Base-by-base conservation (phyloP, 2,888 invertebrate species). In the Celastrina argiolus region DNA sequence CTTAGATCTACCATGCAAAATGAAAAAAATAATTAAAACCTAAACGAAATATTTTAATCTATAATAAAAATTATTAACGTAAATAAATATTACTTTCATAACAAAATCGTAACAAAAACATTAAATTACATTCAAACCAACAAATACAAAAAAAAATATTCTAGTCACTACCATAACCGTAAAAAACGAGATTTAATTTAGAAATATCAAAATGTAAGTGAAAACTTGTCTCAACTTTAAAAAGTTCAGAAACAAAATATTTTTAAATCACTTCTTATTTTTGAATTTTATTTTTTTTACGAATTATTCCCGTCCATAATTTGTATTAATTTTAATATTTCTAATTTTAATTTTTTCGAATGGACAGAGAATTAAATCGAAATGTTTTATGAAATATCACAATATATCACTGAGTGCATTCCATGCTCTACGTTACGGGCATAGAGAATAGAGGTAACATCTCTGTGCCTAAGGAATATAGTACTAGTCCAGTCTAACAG, bases 331-430 rank as follows among this genome's bases (percentile, higher is more conserved):
- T n/a, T n/a, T n/a, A n/a, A n/a, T n/a, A n/a, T n/a, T n/a, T n/a
- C n/a, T n/a, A n/a, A n/a, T 36, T 1, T 12, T 10, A 12, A 12
- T 36, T 36, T 10, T 51, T 51, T 45, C 4, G 18, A 51, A 51
- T 22, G 45, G 18, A 36, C 10, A 12, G 10, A 45, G 14, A 45
- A 1, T 45, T 10, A 18, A 42, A 42, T 14, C 22, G 51, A 18
- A 18, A 45, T 51, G 4, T 51, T 22, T 51, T 12, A 51, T 22
- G 22, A 22, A 26, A 12, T 51, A 58, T 58, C 58, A 58, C 31
- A 58, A 58, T 31, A 31, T 58, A 58, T 58, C 58, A 58, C 58
- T 8, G 59, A 34, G 36, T 59, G 59, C 34, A 59, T 59, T 18
- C 12, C 34, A 59, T 18, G 36, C 34, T 18, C 34, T 34, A 59